Evolutionary conservation across 2,888 invertebrate genomes (phyloP).

Genomic region (Acrobasis suavella): DNA sequence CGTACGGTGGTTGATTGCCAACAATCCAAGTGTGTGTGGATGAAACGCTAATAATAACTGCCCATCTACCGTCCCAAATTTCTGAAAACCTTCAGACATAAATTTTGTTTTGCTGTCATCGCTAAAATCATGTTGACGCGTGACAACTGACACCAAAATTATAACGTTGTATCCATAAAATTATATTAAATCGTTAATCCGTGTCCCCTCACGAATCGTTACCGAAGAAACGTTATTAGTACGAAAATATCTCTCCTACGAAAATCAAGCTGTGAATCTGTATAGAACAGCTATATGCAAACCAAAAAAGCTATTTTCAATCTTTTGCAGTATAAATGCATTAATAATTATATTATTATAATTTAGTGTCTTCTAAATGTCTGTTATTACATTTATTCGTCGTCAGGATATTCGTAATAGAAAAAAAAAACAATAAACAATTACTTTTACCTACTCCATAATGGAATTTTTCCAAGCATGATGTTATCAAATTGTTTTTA

Average conservation of each 20-base stretch:
- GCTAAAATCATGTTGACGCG: neutral
- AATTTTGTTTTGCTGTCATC: too few relatives aligned
- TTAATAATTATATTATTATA: conserved; percentile 55
- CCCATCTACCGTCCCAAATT: too few relatives aligned
- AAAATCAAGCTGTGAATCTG: conserved; percentile 37
- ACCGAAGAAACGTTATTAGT: conserved; percentile 29
- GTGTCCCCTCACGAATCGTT: neutral
- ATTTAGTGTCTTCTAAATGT: conserved; percentile 46
- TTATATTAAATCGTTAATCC: conserved; percentile 5
- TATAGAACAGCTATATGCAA: conserved; percentile 31
- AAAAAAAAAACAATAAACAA: too few relatives aligned
- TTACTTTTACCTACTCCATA: too few relatives aligned
- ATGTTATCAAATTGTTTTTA: too few relatives aligned
- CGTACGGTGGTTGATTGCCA: too few relatives aligned
- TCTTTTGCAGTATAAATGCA: conserved; percentile 71
- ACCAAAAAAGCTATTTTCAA: conserved; percentile 30
- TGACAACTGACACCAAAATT: neutral
- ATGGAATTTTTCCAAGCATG: too few relatives aligned
- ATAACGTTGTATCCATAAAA: neutral
- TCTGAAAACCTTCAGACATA: too few relatives aligned
- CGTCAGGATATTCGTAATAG: neutral
- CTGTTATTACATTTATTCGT: conserved; percentile 36
- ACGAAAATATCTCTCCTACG: conserved; percentile 38
- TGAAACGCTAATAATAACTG: too few relatives aligned
- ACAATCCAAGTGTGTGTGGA: too few relatives aligned